Conservation (phyloP, 2,797 vertebrate species). For the Danio tinwini region DNA sequence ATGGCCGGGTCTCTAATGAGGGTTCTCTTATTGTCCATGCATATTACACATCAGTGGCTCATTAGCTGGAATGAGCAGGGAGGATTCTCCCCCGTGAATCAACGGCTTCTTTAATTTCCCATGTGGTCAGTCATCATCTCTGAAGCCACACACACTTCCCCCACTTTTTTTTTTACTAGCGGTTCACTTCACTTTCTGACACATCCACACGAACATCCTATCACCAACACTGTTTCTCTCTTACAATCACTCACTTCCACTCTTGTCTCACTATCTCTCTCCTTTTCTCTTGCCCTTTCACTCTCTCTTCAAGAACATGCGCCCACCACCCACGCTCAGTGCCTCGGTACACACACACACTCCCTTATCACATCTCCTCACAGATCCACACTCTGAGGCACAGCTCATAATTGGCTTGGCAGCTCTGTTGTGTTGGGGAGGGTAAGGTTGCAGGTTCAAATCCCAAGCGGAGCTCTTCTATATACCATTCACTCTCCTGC, state of each 20-base stretch:
- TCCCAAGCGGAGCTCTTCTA: constrained; percentile 52
- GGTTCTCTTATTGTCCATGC: constrained; percentile 81
- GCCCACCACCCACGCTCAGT: constrained; percentile 18
- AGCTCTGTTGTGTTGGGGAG: constrained; percentile 61
- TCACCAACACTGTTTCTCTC: constrained; percentile 15
- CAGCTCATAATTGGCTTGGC: constrained; percentile 71
- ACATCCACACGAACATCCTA: constrained; percentile 34
- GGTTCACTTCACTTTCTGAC: constrained; percentile 32
- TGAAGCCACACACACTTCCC: constrained; percentile 39
- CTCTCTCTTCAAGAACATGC: constrained; percentile 33
- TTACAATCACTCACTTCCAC: constrained; percentile 38
- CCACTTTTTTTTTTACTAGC: background rate
- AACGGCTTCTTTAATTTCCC: constrained; percentile 83
- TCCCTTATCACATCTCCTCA: constrained; percentile 33
- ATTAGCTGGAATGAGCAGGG: constrained; percentile 81
- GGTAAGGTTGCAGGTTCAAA: constrained; percentile 68
- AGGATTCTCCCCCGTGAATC: constrained; percentile 79
- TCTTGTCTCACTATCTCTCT: constrained; percentile 47
- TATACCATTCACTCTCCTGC: constrained; percentile 52
- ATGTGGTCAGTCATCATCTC: constrained; percentile 78
- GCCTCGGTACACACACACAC: constrained; percentile 29
- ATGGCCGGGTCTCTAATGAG: constrained; percentile 81
- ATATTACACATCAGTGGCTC: constrained; percentile 84
- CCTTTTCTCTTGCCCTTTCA: constrained; percentile 35
- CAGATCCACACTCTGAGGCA: constrained; percentile 41